A percentile compares a stretch with the other conserved stretches of the same genome.
Conservation (phyloP, 2,113 vertebrate species). For the Hiodon tergisus region DNA sequence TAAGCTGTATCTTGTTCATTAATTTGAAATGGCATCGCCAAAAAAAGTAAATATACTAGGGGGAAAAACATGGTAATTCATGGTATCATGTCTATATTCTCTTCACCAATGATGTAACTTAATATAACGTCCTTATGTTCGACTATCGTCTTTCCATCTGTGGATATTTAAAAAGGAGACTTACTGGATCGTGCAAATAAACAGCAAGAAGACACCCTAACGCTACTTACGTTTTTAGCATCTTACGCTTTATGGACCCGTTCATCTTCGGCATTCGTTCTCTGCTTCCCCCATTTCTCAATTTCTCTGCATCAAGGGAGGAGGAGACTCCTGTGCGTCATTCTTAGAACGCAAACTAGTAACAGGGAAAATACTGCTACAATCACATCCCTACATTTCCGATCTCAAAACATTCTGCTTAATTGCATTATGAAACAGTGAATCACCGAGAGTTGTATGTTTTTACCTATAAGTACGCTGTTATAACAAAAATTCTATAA, state of each 20-base stretch:
- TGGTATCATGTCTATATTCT: neutral
- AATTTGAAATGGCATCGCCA: neutral
- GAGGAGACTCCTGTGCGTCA: constrained; percentile 42
- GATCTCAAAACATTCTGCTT: too few relatives aligned
- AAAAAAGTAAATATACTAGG: neutral
- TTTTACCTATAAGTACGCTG: too few relatives aligned
- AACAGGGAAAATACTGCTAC: too few relatives aligned
- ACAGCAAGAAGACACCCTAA: neutral
- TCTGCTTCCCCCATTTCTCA: constrained; percentile 5
- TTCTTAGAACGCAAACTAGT: neutral
- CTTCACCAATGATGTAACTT: too few relatives aligned
- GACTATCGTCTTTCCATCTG: neutral
- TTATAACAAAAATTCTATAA: too few relatives aligned
- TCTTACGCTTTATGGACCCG: neutral
- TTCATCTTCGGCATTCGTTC: neutral
- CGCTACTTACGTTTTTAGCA: constrained; percentile 32
- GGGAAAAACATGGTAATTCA: neutral
- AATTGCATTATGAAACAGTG: too few relatives aligned
- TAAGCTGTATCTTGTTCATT: neutral
- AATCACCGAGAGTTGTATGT: too few relatives aligned
- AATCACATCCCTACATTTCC: too few relatives aligned
- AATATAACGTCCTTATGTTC: too few relatives aligned
- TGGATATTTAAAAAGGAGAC: neutral
- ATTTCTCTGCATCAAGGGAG: constrained; percentile 43
- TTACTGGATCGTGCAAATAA: neutral